phyloP scores from a whole-genome alignment of 2,888 invertebrate species.

The Pachydiplax longipennis region DNA sequence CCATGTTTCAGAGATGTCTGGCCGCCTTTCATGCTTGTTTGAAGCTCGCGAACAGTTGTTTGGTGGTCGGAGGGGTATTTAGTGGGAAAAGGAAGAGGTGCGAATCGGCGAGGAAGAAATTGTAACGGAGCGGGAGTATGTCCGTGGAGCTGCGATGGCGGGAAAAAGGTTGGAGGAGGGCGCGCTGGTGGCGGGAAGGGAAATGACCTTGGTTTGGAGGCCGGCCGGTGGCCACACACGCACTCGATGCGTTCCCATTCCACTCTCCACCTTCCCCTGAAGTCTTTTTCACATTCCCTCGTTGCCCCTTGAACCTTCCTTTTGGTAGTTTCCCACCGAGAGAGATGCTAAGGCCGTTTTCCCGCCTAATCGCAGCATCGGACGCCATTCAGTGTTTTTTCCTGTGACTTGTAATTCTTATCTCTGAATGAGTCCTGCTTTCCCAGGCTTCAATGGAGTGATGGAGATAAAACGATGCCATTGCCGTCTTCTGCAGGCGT shows the following conservation, averaged over 20 bases:
- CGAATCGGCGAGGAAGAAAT: neutral
- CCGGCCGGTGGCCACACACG: constrained; percentile 39
- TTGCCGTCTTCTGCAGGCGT: neutral
- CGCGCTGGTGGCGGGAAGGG: constrained; percentile 30
- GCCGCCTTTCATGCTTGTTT: constrained; percentile 27
- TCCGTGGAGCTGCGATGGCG: neutral
- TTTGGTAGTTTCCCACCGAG: neutral
- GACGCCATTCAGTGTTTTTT: neutral
- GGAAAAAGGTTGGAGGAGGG: constrained; percentile 33
- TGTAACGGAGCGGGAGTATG: neutral
- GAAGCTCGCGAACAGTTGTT: constrained; percentile 36
- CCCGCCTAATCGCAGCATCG: constrained; percentile 7
- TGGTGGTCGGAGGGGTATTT: neutral
- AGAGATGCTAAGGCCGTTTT: neutral
- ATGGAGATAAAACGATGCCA: neutral
- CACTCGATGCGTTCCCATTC: constrained; percentile 25
- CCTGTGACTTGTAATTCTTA: neutral
- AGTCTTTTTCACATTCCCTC: constrained; percentile 32
- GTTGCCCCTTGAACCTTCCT: constrained; percentile 29
- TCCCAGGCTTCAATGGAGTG: neutral
- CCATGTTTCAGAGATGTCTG: constrained; percentile 38
- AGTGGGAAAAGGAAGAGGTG: neutral
- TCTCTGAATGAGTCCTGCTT: neutral
- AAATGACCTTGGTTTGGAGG: constrained; percentile 44
- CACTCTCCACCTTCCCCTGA: constrained; percentile 15